phyloP scores from a whole-genome alignment of 2,888 invertebrate genomes.

The Caenorhabditis sulstoni region DNA sequence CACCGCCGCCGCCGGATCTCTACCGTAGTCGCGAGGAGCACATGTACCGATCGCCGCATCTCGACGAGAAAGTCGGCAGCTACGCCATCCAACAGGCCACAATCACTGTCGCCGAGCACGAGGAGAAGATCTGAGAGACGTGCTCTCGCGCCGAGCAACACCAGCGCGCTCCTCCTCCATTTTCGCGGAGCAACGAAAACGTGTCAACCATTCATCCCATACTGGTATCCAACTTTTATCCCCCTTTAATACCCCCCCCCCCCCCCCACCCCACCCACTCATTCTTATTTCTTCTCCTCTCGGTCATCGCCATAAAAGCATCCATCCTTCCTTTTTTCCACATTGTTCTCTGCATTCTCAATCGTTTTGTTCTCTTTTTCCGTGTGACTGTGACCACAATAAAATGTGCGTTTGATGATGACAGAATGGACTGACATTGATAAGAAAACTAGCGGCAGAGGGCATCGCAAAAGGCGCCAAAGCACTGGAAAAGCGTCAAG shows the following conservation, averaged over 20 bases:
- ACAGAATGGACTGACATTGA: too few species aligned
- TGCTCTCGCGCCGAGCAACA: background rate
- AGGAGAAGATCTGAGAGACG: conserved; percentile 52
- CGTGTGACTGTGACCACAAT: background rate
- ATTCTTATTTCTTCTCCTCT: too few species aligned
- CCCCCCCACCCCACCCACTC: too few species aligned
- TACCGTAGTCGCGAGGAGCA: conserved; percentile 48
- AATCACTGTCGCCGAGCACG: conserved; percentile 55
- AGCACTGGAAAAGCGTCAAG: too few species aligned
- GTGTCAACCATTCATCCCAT: too few species aligned
- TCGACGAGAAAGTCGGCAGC: conserved; percentile 46
- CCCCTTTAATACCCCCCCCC: too few species aligned
- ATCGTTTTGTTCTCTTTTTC: background rate
- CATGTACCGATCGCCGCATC: conserved; percentile 45
- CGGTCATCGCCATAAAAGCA: background rate
- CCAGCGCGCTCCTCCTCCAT: conserved; percentile 15
- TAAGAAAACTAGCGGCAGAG: too few species aligned
- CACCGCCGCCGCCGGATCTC: conserved; percentile 45
- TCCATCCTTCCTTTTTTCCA: background rate
- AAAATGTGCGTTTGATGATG: background rate
- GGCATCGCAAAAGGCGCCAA: too few species aligned
- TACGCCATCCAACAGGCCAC: conserved; percentile 59
- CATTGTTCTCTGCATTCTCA: background rate
- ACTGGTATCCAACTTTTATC: conserved; percentile 22
- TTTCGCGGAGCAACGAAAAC: too few species aligned